Percentiles rank a stretch among this genome's conserved stretches.
phyloP scores from a whole-genome alignment of 2,797 vertebrate species.

The Melopsittacus undulatus region DNA sequence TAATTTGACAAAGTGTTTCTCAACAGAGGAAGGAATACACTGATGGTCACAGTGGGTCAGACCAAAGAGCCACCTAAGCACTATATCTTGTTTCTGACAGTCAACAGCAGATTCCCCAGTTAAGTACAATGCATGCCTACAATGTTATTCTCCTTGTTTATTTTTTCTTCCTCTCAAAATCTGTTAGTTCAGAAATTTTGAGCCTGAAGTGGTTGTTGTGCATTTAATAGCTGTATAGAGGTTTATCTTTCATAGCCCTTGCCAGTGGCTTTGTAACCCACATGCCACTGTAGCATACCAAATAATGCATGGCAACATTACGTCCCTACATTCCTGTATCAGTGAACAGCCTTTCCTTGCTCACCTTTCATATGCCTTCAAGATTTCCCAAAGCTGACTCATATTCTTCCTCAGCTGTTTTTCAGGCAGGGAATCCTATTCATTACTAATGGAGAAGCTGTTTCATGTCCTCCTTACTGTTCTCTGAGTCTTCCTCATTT shows the following conservation, averaged over 20 bases:
- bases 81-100: background rate
- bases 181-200: background rate
- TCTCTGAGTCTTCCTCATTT: background rate
- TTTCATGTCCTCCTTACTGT: background rate
- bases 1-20: background rate
- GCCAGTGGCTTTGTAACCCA: background rate
- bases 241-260: background rate
- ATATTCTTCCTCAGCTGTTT: background rate
- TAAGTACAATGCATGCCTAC: background rate
- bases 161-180: background rate
- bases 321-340: rapidly evolving
- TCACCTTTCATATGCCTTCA: background rate
- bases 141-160: background rate
- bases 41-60: background rate
- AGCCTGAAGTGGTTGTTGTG: background rate
- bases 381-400: background rate
- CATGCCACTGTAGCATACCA: rapidly evolving
- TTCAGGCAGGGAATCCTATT: background rate
- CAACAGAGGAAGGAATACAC: background rate
- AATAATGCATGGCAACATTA: rapidly evolving
- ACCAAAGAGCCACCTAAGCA: background rate
- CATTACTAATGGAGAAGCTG: background rate
- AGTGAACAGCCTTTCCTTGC: background rate
- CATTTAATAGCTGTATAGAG: background rate
- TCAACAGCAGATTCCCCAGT: background rate